A percentile compares a stretch with the other conserved stretches of the same genome.
These are phyloP conservation scores for Axinella damicornis DNA, from an alignment of 37 sponge, comb jelly and placozoan genomes.

Conservation along the genomic window DNA sequence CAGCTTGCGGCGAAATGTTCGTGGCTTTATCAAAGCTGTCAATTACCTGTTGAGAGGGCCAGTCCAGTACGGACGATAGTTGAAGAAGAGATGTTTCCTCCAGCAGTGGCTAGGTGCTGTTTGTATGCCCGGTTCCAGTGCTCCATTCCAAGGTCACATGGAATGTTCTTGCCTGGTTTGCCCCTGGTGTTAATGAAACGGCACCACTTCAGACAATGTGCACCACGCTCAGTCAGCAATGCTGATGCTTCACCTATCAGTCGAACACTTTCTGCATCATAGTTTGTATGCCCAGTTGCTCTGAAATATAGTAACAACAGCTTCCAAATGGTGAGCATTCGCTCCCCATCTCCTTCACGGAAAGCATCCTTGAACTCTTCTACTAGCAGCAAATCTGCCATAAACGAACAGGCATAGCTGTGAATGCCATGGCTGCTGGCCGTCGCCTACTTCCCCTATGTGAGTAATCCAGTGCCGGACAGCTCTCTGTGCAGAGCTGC, in stretches of 20 bases:
- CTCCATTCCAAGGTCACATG: constrained; percentile 26
- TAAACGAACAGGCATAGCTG: constrained; percentile 45
- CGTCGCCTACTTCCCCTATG: no score
- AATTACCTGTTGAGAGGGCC: background rate
- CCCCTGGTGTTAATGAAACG: constrained; percentile 55
- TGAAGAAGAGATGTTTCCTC: background rate
- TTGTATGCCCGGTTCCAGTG: constrained; percentile 16
- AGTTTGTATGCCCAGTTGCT: constrained; percentile 12
- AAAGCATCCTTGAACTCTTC: constrained; percentile 35
- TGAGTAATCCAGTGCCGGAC: no score
- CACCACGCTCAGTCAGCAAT: background rate
- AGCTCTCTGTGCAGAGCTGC: no score
- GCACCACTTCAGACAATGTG: constrained; percentile 35
- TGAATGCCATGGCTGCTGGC: constrained; percentile 16
- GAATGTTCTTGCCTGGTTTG: constrained; percentile 34
- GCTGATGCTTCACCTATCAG: constrained; percentile 6
- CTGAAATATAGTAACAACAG: constrained; percentile 44
- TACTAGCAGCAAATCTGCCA: constrained; percentile 22
- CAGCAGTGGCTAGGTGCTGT: background rate
- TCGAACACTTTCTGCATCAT: constrained; percentile 6
- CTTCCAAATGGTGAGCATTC: constrained; percentile 28
- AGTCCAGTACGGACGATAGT: background rate
- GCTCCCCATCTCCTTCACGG: constrained; percentile 54
- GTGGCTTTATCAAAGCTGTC: background rate
- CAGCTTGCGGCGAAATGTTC: no score